Base-by-base conservation (phyloP, 2,888 invertebrate genomes). In the Ophonus ardosiacus region DNA sequence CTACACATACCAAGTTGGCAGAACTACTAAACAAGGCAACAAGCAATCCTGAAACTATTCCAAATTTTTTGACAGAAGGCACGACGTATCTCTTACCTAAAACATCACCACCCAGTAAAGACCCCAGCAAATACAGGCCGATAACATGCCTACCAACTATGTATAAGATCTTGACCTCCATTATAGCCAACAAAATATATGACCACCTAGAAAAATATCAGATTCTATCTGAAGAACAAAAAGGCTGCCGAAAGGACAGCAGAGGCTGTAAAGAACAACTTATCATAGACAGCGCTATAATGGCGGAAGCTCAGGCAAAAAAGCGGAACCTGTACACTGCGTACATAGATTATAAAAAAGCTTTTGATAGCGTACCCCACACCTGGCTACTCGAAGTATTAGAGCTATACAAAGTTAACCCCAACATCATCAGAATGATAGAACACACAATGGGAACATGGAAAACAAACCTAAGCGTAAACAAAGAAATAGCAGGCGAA, bases 231-330 rank as follows among this genome's bases (percentile, higher is more conserved):
- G 51, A 83, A 38, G 74, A 83, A 59, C 83, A 83, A 40, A 83
- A 83, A 13, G 83, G 83, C 17, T 83, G 83, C 76, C 51, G 40
- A 8, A 31, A 59, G 31, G 56, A 76, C 17, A 57, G 5, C 1
- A 65, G 82, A 18, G 82, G 71, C 2, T 68, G 82, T 15, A n/a
- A n/a, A n/a, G n/a, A n/a, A n/a, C n/a, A n/a, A n/a, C n/a, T n/a
- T n/a, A n/a, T n/a, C n/a, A n/a, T 71, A 82, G 68, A 71, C 71
- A 71, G 71, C 43, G 7, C 82, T 82, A 51, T 74, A 7, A 71
- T 71, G 31, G 71, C 24, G 24, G n/a, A 6, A 40, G 15, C 15
- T 15, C 17, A 31, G 13, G 71, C 71, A 21, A 71, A n/a, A n/a
- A n/a, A n/a, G n/a, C n/a, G n/a, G n/a, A n/a, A n/a, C 6, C 38